phyloP scores from a whole-genome alignment of 2,113 vertebrate genomes.

The Phasianus colchicus region DNA sequence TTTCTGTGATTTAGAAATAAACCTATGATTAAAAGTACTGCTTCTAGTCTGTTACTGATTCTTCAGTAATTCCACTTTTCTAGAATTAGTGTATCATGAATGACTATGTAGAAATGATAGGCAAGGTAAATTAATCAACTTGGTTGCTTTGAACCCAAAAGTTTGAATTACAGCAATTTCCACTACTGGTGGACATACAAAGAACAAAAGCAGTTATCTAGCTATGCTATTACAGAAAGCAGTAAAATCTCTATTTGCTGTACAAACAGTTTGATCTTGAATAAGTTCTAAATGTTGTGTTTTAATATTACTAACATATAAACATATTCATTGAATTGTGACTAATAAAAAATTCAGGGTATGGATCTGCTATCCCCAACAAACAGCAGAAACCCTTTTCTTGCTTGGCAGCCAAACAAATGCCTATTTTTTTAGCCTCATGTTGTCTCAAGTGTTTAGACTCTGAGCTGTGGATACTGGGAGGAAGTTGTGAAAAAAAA shows the following conservation, averaged over 20 bases:
- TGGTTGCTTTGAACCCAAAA: slow-evolving; percentile 4
- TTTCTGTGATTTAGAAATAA: background rate
- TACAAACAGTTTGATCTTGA: slow-evolving; percentile 19
- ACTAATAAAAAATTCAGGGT: background rate
- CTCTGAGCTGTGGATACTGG: background rate
- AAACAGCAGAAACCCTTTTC: background rate
- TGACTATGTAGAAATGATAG: background rate
- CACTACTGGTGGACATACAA: background rate
- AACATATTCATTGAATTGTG: slow-evolving; percentile 15
- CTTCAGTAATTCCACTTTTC: background rate
- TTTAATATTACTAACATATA: slow-evolving; percentile 22
- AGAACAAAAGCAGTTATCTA: slow-evolving; percentile 24
- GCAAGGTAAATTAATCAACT: slow-evolving; percentile 23
- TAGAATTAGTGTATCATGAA: background rate
- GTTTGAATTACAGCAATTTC: slow-evolving; percentile 29
- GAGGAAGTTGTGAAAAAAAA: background rate
- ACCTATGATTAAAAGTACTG: background rate
- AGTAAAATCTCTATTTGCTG: slow-evolving; percentile 46
- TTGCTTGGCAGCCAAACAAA: background rate
- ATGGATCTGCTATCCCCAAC: background rate
- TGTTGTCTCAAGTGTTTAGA: background rate
- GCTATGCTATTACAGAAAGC: slow-evolving; percentile 16
- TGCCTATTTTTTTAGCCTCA: background rate
- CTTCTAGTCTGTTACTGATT: background rate
- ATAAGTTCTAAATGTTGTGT: slow-evolving; percentile 25